These are phyloP conservation scores for Mechanitis messenoides DNA, from an alignment of 2,888 invertebrate species.

Conservation along the genomic window DNA sequence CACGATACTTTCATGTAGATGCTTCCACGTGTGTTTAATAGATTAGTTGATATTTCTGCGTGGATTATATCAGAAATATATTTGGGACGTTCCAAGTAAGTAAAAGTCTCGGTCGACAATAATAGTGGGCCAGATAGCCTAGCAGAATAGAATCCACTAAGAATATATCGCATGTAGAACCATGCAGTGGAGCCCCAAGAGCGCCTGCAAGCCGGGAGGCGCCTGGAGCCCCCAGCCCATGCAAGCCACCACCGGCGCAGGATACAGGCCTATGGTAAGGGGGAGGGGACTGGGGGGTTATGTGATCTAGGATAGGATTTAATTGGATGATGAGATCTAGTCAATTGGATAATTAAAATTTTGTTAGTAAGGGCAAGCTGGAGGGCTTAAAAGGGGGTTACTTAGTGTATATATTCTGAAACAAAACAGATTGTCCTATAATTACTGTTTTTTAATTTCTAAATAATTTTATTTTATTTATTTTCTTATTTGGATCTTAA, in stretches of 20 bases:
- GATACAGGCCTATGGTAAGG: conserved; percentile 91
- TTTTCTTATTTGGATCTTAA: neutral
- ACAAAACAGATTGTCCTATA: too few relatives aligned
- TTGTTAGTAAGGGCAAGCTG: too few relatives aligned
- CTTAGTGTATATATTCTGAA: too few relatives aligned
- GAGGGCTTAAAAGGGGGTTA: too few relatives aligned
- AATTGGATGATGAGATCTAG: too few relatives aligned
- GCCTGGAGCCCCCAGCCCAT: conserved; percentile 93
- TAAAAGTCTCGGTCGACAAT: neutral
- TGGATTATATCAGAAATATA: conserved; percentile 4
- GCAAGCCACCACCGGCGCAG: conserved; percentile 91
- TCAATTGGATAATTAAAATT: too few relatives aligned
- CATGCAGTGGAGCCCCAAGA: conserved; percentile 94
- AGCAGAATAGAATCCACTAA: conserved; percentile 1
- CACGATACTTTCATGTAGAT: conserved; percentile 27
- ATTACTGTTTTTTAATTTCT: too few relatives aligned
- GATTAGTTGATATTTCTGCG: conserved; percentile 27
- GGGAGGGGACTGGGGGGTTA: neutral
- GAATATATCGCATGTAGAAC: conserved; percentile 73
- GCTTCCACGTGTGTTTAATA: conserved; percentile 31
- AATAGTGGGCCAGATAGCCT: neutral
- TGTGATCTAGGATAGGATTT: too few relatives aligned
- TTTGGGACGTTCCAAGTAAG: neutral
- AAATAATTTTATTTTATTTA: conserved; percentile 1
- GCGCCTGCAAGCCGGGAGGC: conserved; percentile 85